Conservation (phyloP, 1,140 invertebrate species). For the Drosophila fuyamai region DNA sequence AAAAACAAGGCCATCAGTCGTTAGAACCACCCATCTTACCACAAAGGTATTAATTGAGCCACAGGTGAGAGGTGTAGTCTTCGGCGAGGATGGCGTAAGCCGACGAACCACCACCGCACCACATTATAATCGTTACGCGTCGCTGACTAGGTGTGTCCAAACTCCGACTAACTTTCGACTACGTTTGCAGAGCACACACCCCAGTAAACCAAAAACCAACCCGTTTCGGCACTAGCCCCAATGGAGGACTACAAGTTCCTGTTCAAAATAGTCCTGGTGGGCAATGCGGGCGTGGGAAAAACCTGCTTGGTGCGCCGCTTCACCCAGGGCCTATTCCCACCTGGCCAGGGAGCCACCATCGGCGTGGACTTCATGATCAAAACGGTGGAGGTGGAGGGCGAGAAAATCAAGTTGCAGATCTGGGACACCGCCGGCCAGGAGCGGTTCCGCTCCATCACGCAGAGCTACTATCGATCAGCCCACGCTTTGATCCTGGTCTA, state of each 20-base stretch:
- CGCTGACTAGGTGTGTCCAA: slow-evolving; percentile 74
- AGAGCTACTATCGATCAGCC: slow-evolving; percentile 98
- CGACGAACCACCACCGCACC: slow-evolving; percentile 37
- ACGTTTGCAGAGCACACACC: slow-evolving; percentile 28
- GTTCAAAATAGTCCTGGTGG: slow-evolving; percentile 98
- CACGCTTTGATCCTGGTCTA: slow-evolving; percentile 99
- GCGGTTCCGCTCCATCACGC: slow-evolving; percentile 96
- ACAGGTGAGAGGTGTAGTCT: slow-evolving; percentile 48
- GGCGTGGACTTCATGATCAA: slow-evolving; percentile 99
- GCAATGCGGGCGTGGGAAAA: slow-evolving; percentile 97
- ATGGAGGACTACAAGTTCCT: slow-evolving; percentile 99
- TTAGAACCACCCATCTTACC: slow-evolving; percentile 22
- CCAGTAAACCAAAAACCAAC: slow-evolving; percentile 7
- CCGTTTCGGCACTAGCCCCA: background rate
- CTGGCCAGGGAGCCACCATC: slow-evolving; percentile 99
- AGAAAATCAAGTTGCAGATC: slow-evolving; percentile 99
- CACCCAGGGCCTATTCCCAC: slow-evolving; percentile 96
- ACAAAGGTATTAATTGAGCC: slow-evolving; percentile 46
- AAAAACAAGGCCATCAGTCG: slow-evolving; percentile 34
- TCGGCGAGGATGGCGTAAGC: slow-evolving; percentile 52
- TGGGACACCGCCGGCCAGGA: slow-evolving; percentile 96
- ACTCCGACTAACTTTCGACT: slow-evolving; percentile 38
- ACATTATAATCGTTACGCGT: slow-evolving; percentile 62
- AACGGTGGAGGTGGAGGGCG: slow-evolving; percentile 98
- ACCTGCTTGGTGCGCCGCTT: slow-evolving; percentile 96